These are phyloP conservation scores for Erpornis zantholeuca DNA, from an alignment of 2,113 vertebrate species.

Conservation along the genomic window DNA sequence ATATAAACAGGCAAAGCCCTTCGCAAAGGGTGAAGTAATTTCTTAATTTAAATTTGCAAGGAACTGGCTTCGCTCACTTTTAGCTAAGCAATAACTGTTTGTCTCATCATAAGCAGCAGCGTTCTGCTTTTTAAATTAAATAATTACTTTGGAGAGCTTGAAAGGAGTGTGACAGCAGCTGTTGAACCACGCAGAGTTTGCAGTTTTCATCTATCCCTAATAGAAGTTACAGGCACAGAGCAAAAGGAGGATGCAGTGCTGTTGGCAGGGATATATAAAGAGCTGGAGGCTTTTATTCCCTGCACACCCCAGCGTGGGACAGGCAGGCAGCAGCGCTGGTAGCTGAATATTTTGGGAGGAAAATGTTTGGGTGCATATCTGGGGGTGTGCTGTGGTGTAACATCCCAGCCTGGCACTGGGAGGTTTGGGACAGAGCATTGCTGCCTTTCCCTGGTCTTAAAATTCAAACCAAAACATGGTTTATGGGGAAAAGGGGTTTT, in stretches of 20 bases:
- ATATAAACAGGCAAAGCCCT: neutral
- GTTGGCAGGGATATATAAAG: neutral
- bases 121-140: neutral
- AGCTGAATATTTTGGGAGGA: neutral
- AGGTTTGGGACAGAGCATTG: neutral
- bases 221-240: neutral
- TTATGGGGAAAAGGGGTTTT: too few species aligned
- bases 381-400: neutral
- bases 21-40: neutral
- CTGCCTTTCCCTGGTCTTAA: too few species aligned
- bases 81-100: neutral
- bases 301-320: neutral
- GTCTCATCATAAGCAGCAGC: neutral
- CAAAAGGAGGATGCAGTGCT: neutral
- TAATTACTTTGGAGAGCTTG: neutral
- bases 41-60: neutral
- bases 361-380: neutral
- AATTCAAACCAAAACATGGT: too few species aligned
- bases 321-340: neutral
- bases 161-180: neutral
- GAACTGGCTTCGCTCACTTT: neutral
- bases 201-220: neutral
- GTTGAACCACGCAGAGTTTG: neutral
- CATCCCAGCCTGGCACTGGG: neutral
- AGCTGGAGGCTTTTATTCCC: neutral